These are phyloP conservation scores for Cyprinodon variegatus DNA, from an alignment of 2,113 vertebrate species.

Conservation along the genomic window DNA sequence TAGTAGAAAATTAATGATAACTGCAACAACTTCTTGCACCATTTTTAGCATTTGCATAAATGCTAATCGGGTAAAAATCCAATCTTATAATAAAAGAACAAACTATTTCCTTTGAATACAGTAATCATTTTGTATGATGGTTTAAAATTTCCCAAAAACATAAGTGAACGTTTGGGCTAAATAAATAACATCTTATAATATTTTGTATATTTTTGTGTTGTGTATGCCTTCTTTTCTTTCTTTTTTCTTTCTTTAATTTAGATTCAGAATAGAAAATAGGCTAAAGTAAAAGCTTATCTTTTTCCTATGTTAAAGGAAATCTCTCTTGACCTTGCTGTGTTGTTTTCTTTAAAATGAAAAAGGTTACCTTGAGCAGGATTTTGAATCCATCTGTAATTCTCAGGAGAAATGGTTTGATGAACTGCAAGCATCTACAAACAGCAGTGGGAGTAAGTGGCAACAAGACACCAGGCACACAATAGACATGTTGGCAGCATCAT, in stretches of 20 bases:
- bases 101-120: too few species aligned
- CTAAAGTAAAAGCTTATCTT: neutral
- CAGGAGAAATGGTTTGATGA: neutral
- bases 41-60: too few species aligned
- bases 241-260: neutral
- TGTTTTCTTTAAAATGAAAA: neutral
- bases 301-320: neutral
- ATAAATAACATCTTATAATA: too few species aligned
- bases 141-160: too few species aligned
- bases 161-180: too few species aligned
- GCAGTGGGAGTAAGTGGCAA: neutral
- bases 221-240: neutral
- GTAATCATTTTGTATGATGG: too few species aligned
- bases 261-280: neutral
- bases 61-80: too few species aligned
- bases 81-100: too few species aligned
- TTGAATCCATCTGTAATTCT: neutral
- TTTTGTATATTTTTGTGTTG: neutral
- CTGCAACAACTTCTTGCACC: too few species aligned
- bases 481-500: neutral
- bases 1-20: too few species aligned
- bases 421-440: neutral
- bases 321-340: neutral
- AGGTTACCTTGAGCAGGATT: neutral
- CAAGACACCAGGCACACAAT: neutral